Base-by-base conservation (phyloP, 2,113 vertebrate species). In the Oxyruncus cristatus region DNA sequence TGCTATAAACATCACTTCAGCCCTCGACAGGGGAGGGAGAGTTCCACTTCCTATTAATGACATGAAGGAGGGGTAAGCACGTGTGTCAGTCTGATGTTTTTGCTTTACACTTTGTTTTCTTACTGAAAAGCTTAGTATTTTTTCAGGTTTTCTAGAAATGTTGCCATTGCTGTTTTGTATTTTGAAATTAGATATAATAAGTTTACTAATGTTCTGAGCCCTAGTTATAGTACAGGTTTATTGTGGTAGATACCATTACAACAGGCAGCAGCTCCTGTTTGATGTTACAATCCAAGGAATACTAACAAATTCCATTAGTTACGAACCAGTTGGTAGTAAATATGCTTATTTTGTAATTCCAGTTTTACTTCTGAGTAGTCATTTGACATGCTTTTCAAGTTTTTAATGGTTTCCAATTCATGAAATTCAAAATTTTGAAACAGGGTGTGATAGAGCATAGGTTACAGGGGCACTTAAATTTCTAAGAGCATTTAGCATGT, bases 1-100 rank as follows among this genome's bases (percentile, higher is more conserved):
- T 8, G 99, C 99, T 33, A 99, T 99, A 88, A 99, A 99, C 97
- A 99, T 99, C 87, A 99, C 99, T 3, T 99, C 99, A 2, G 99
- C 99, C 4, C 98, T 99, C 6, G 99, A 99, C 97, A 98, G 99
- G 10, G 99, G 99, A 2, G 99, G 99, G 41, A 98, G 99, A 16
- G 99, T 99, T 12, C 99, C 99, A 0, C 98, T 99, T 82, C 99
- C 99, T 23, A 99, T 99, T 95, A 99, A 99, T 91, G 98, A 99
- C 96, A 98, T 99, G 96, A 99, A 99, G 89, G 99, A 99, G 88
- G 99, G 99, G 99, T 99, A 97, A 99, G 98, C 50, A 52, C 21
- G 6, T 28, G 4, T 80, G 14, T 62, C 66, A 52, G 8, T 24
- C 42, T 37, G 13, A 28, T 47, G 23, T 0, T 35, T 80, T 66